Evolutionary conservation across 64 coral and sea anemone species (phyloP).

Genomic region (Dendronephthya gigantea): DNA sequence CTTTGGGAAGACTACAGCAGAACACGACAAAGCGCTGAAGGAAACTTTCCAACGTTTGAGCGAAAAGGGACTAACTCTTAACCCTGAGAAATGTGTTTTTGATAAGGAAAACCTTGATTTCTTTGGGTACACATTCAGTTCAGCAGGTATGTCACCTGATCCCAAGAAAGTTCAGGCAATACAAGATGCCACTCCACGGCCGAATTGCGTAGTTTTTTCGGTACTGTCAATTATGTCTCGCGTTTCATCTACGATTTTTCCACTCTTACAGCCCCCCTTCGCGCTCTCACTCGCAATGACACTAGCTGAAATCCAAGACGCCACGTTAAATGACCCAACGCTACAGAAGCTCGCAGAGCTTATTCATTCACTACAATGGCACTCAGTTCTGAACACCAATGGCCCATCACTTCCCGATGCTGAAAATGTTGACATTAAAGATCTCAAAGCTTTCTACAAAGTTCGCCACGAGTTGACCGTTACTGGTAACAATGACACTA

Average conservation of each 20-base stretch:
- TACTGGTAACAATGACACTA: not conserved
- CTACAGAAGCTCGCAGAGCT: not conserved
- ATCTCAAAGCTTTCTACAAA: not conserved
- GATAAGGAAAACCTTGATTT: conserved; percentile 27
- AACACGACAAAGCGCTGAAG: too few species aligned
- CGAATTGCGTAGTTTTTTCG: not conserved
- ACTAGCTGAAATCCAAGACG: not conserved
- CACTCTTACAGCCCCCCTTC: not conserved
- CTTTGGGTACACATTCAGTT: conserved; percentile 41
- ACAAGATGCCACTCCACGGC: not conserved
- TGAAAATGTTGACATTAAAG: not conserved
- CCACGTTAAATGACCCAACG: not conserved
- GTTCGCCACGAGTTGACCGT: not conserved
- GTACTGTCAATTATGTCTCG: not conserved
- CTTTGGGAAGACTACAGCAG: too few species aligned
- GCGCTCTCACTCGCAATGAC: not conserved
- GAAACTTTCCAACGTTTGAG: too few species aligned
- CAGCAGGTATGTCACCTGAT: conserved; percentile 29
- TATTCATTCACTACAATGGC: not conserved
- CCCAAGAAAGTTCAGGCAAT: conserved; percentile 32
- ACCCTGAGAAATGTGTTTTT: too few species aligned
- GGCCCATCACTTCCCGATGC: not conserved
- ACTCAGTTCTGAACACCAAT: not conserved
- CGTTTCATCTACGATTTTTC: not conserved
- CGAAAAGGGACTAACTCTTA: not conserved